Evolutionary conservation across 1,140 invertebrate species (phyloP), one percentile per base, ranked within the genome.

Genomic region (Calycopis cecrops): DNA sequence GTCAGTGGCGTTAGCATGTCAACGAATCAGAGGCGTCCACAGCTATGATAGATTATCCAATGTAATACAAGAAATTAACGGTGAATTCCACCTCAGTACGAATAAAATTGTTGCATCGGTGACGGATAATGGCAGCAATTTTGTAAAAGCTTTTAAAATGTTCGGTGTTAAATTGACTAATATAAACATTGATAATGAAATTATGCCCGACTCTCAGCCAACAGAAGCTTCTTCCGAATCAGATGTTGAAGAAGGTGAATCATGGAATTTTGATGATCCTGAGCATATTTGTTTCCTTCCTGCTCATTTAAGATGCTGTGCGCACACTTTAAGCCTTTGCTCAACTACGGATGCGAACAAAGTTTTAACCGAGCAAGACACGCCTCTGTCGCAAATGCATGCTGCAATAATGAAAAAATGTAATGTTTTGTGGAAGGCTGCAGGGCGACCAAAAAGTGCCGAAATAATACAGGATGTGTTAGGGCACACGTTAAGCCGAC

Each of bases 131-230:
- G 53, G 53, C 10, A 47, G 14, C 14, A 65, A 61, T 57, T 61
- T 65, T 37, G 48, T 59, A 9, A 58, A 65, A 34, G 59, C 59
- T 9, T 65, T 61, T 55, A 65, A 65, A 59, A 50, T 57, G 17
- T 65, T 61, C 48, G 59, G n/a, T 59, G 35, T 37, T 37, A n/a
- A 37, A 37, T 37, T 37, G 9, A 37, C 9, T 9, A n/a, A 37
- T 3, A 9, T 7, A 48, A 8, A 9, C 16, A 4, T 6, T 18
- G 44, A 18, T 1, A 2, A 9, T 18, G 44, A 48, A 48, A n/a
- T n/a, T n/a, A n/a, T n/a, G n/a, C n/a, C n/a, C n/a, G n/a, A n/a
- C n/a, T n/a, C n/a, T n/a, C n/a, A n/a, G n/a, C n/a, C n/a, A n/a
- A n/a, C n/a, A n/a, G 44, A 48, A 1, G 21, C 9, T 48, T 18